phyloP scores from a whole-genome alignment of 2,797 vertebrate genomes.

The Tenualosa thibaudeaui region DNA sequence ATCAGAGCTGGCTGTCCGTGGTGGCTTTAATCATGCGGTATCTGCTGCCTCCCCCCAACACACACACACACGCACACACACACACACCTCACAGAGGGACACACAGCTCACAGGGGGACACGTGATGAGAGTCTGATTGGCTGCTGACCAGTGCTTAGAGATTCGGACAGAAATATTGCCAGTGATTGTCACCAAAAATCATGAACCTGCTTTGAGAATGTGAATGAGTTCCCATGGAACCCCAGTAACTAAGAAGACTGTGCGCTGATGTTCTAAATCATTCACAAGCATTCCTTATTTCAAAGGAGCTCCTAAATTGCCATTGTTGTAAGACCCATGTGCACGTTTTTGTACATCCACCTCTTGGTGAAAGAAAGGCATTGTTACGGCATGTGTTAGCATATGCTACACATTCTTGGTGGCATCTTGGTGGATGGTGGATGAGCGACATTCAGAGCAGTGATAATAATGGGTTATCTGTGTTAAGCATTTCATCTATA shows the following conservation, averaged over 20 bases:
- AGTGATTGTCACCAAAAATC: not conserved
- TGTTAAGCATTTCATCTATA: not conserved
- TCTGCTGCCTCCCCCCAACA: not conserved
- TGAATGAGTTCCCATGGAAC: not conserved
- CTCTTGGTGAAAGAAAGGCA: not conserved
- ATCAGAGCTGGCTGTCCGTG: not conserved
- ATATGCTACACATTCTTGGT: not conserved
- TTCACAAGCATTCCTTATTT: not conserved
- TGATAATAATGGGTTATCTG: not conserved
- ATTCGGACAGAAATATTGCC: not conserved
- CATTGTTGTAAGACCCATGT: not conserved
- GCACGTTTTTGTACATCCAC: too few relatives aligned
- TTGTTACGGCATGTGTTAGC: not conserved
- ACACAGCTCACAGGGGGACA: not conserved
- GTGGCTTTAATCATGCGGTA: not conserved
- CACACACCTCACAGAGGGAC: not conserved
- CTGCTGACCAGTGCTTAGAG: not conserved
- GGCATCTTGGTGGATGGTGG: not conserved
- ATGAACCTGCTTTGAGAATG: not conserved
- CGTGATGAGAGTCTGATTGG: not conserved
- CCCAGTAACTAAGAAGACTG: not conserved
- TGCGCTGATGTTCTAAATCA: not conserved
- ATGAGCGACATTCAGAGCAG: not conserved
- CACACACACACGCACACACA: not conserved
- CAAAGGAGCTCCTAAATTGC: not conserved